These are phyloP conservation scores for Lipotes vexillifer DNA, from an alignment of 2,113 vertebrate species.

Conservation along the genomic window DNA sequence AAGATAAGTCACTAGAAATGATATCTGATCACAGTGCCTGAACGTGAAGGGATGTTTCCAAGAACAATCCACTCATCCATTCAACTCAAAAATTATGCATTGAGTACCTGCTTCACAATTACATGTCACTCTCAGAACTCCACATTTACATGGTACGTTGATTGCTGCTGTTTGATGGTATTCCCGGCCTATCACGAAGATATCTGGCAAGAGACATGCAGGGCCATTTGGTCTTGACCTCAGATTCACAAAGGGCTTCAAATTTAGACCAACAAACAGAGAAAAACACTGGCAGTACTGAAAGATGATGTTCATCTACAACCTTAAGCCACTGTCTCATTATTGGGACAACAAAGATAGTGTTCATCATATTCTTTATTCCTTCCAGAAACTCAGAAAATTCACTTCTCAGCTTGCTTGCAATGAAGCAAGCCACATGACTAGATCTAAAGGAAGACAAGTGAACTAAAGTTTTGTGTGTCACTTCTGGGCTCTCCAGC, in stretches of 20 bases:
- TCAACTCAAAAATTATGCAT: conserved; percentile 18
- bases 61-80: conserved; percentile 28
- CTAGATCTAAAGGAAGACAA: not conserved
- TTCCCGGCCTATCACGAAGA: not conserved
- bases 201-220: not conserved
- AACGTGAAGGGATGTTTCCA: conserved; percentile 56
- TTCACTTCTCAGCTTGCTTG: not conserved
- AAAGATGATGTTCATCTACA: not conserved
- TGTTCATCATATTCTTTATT: not conserved
- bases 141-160: not conserved
- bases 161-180: not conserved
- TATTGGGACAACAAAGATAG: not conserved
- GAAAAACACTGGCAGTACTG: not conserved
- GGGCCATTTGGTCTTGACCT: not conserved
- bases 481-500: not conserved
- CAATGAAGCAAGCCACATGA: not conserved
- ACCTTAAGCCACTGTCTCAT: not conserved
- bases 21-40: not conserved
- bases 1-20: conserved; percentile 14
- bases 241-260: not conserved
- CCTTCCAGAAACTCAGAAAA: not conserved
- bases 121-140: conserved; percentile 11
- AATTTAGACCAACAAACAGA: not conserved
- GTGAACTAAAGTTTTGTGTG: not conserved
- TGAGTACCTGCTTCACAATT: not conserved